Conservation (phyloP, 2,797 vertebrate species). For the Otolemur crassicaudatus region DNA sequence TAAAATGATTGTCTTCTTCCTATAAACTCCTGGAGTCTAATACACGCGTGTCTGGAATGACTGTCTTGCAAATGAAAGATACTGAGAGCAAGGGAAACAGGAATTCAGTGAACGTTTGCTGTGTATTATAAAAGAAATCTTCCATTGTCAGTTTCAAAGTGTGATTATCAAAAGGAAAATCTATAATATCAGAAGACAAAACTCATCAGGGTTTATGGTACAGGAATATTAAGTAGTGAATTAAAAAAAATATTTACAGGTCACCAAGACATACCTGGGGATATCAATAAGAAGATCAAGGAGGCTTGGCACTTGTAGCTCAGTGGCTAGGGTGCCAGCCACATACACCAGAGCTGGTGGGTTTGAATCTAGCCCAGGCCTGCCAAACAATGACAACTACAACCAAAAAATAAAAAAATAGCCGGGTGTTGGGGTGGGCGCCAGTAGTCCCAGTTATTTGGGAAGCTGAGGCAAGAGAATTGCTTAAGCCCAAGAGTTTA, state of each 20-base stretch:
- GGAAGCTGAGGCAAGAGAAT: no score
- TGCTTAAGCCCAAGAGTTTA: no score
- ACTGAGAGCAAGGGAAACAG: neutral
- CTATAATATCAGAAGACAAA: neutral
- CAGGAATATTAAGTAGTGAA: neutral
- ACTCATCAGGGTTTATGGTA: neutral
- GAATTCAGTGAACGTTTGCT: neutral
- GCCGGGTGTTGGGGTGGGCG: no score
- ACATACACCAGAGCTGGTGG: no score
- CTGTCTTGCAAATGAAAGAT: neutral
- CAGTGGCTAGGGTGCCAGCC: no score
- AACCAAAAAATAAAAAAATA: no score
- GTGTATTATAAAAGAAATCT: neutral
- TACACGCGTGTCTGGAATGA: neutral
- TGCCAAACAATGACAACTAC: no score
- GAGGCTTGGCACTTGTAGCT: no score
- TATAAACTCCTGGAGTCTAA: neutral
- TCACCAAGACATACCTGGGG: neutral
- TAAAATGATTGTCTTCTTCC: constrained; percentile 17
- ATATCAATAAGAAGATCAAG: neutral
- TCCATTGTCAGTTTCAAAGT: neutral
- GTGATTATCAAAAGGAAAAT: neutral
- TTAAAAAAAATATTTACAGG: neutral
- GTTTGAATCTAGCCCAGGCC: no score
- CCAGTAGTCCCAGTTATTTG: no score